A percentile compares a stretch with the other conserved stretches of the same genome.
Conservation (phyloP, 1,140 invertebrate genomes). For the Drosophila sucinea region DNA sequence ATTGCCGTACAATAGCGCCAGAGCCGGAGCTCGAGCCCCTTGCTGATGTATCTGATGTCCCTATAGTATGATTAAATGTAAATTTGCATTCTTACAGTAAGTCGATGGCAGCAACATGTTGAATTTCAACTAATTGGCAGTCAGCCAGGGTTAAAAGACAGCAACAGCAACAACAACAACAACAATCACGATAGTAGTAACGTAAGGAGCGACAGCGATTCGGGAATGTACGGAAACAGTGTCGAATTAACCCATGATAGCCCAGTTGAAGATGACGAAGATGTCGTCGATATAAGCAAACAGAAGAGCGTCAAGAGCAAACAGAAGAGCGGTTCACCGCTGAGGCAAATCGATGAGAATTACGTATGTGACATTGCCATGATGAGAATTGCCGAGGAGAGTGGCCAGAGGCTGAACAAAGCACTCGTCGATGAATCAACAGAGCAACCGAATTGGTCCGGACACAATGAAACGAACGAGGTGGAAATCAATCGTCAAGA, state of each 20-base stretch:
- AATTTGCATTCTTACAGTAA: constrained; percentile 52
- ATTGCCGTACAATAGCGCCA: constrained; percentile 32
- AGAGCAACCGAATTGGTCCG: not conserved
- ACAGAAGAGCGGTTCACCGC: constrained; percentile 15
- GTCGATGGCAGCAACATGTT: constrained; percentile 52
- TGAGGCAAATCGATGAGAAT: constrained; percentile 66
- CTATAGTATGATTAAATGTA: constrained; percentile 35
- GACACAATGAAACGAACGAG: constrained; percentile 40
- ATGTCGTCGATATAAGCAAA: not conserved
- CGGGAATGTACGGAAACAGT: constrained; percentile 45
- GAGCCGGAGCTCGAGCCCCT: constrained; percentile 11
- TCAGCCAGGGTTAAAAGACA: constrained; percentile 30
- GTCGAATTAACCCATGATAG: constrained; percentile 8
- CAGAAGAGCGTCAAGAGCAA: constrained; percentile 24
- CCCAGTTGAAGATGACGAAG: constrained; percentile 18
- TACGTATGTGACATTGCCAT: constrained; percentile 74
- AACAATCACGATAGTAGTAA: not conserved
- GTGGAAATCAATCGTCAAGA: constrained; percentile 72
- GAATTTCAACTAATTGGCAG: constrained; percentile 55
- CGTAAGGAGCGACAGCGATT: constrained; percentile 8
- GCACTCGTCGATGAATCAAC: constrained; percentile 20
- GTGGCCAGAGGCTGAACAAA: constrained; percentile 28
- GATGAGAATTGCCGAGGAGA: constrained; percentile 69
- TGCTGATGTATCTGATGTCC: constrained; percentile 34
- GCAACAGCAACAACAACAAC: constrained; percentile 17